Base-by-base conservation (phyloP, 2,797 vertebrate genomes). In the Pseudochromis fuscus region DNA sequence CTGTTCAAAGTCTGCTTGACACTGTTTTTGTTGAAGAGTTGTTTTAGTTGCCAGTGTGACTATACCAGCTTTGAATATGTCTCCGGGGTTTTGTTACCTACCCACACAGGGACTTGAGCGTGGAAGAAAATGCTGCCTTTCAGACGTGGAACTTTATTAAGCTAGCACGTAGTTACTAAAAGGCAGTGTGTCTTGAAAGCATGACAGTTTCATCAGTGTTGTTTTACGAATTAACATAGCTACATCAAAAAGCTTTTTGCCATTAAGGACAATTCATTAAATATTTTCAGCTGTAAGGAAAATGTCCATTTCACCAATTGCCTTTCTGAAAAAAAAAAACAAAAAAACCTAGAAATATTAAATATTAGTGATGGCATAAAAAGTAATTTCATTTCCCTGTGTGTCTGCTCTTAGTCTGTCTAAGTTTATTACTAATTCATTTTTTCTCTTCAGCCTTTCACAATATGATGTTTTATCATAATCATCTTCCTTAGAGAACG, bases 221-320 rank as follows among this genome's bases (percentile, higher is more conserved):
- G 95, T 95, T 96, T 96, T 95, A 94, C 92, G 94, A 96, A 96
- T 98, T 97, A 96, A 94, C 94, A 95, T 96, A 94, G 95, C 95
- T 96, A 98, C 97, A 97, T 96, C 95, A 96, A 96, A 98, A 98
- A 96, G 96, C 96, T 98, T 94, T 94, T 95, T 94, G 89, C 95
- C 94, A 95, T 95, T 96, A 96, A 95, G 95, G 94, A 92, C 92
- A 93, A 95, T 96, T 95, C 95, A 96, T 96, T 96, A 94, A 96
- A 96, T 97, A 96, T 96, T 95, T 96, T 95, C 93, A 95, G 91
- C 94, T 95, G 87, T 92, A 90, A 92, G 91, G 92, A 93, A 96
- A 95, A 94, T 93, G 90, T 94, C 89, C 85, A 77, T 95, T 96
- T 95, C 94, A 94, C 91, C 93, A 91, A 71, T 83, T 75, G 57